Base-by-base conservation (phyloP, 2,888 invertebrate genomes). In the Drosophila nr. medialis region DNA sequence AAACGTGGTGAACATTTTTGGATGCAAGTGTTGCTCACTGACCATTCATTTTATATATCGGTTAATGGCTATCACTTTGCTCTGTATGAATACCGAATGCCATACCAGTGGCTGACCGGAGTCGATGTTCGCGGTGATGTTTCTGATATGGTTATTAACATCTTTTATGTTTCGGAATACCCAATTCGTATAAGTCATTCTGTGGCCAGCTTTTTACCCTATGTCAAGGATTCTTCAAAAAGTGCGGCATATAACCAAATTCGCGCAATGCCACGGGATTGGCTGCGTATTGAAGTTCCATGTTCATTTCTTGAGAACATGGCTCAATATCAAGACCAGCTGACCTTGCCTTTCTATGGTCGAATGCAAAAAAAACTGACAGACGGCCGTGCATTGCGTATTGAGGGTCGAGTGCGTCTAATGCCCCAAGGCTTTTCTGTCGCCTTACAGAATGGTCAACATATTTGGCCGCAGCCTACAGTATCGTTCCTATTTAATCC, bases 401-500 rank as follows among this genome's bases (percentile, higher is more conserved):
- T 95, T 50, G 93, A 93, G 75, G 95, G 93, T 77, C 95, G 95
- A 89, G 94, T 96, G 42, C 95, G 96, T 81, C 93, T 95, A 21
- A 92, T 96, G 74, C 95, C 96, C 10, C 95, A 96, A 90, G 95
- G 95, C 65, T 96, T 96, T 91, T 94, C 94, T 59, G 93, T 97
- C 53, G 96, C 96, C 91, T 93, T 97, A 68, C 95, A 96, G 93
- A 94, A 94, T 79, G 94, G 93, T 5, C 92, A 94, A 58, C 93
- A 94, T 76, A 93, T 95, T 74, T 96, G 96, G 95, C 96, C 96
- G 11, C 95, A 95, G 89, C 95, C 96, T 13, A 94, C 94, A 79
- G 94, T 97, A 60, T 94, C 95, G 1, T 93, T 97, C 75, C 96
- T 97, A 92, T 94, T 96, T 77, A 96, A 96, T 93, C 95, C 96